Evolutionary conservation across 2,888 invertebrate species (phyloP).

Genomic region (Cordilura impudica): DNA sequence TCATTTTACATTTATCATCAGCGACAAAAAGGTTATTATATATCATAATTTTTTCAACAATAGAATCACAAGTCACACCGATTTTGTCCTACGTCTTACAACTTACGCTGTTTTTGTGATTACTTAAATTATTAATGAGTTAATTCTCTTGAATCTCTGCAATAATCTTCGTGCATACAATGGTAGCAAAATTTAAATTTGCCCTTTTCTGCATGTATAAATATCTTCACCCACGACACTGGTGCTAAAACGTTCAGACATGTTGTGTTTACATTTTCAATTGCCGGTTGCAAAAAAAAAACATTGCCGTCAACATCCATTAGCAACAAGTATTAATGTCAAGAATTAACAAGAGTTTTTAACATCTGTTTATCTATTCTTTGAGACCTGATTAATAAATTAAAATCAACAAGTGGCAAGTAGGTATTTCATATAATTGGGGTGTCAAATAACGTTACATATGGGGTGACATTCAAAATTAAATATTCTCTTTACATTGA

Average conservation of each 20-base stretch:
- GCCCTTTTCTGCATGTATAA: not conserved
- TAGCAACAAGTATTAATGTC: not conserved
- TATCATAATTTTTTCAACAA: not conserved
- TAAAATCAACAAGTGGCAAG: conserved; percentile 56
- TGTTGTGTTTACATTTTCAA: conserved; percentile 33
- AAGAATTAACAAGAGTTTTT: conserved; percentile 16
- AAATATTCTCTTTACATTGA: too few species aligned
- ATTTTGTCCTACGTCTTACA: not conserved
- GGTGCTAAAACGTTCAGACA: conserved; percentile 17
- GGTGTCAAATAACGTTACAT: too few species aligned
- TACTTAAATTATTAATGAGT: too few species aligned
- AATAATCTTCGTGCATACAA: too few species aligned
- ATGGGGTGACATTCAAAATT: too few species aligned
- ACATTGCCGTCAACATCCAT: not conserved
- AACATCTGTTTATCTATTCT: conserved; percentile 7
- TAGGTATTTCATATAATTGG: not conserved
- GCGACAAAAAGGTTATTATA: not conserved
- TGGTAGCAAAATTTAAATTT: not conserved
- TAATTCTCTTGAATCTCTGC: too few species aligned
- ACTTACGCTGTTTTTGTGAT: not conserved
- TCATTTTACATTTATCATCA: too few species aligned
- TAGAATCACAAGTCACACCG: not conserved
- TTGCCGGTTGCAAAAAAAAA: not conserved
- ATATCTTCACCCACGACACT: not conserved
- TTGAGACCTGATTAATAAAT: conserved; percentile 38